Evolutionary conservation across 2,797 vertebrate genomes (phyloP).

Genomic region (Hemitrygon akajei): DNA sequence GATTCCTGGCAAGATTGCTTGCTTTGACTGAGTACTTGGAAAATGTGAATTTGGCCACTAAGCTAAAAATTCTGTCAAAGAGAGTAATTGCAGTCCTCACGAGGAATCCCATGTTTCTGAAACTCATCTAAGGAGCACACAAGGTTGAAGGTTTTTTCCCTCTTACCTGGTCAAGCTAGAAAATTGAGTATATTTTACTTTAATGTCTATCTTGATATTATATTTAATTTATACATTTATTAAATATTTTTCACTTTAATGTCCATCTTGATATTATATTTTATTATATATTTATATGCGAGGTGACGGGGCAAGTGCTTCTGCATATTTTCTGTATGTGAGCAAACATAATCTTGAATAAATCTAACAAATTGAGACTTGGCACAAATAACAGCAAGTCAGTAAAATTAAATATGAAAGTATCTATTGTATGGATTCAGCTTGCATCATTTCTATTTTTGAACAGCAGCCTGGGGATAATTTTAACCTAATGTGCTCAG

Average conservation of each 20-base stretch:
- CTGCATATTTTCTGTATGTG: not conserved
- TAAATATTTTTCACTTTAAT: not conserved
- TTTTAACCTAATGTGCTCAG: not conserved
- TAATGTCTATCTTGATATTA: not conserved
- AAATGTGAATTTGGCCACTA: not conserved
- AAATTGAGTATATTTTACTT: not conserved
- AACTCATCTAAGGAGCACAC: not conserved
- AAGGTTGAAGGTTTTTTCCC: not conserved
- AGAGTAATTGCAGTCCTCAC: not conserved
- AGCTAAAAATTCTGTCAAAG: not conserved
- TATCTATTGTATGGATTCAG: not conserved
- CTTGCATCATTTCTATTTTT: not conserved
- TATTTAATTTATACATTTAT: no score
- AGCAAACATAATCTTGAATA: not conserved
- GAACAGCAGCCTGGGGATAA: not conserved
- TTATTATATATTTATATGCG: no score
- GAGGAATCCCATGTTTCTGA: not conserved
- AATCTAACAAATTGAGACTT: not conserved
- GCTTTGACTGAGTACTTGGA: not conserved
- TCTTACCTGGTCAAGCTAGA: not conserved
- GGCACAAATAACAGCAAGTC: not conserved
- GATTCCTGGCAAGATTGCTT: constrained; percentile 11
- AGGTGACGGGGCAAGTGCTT: not conserved
- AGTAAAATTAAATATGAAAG: not conserved
- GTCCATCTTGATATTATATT: no score